phyloP scores from a whole-genome alignment of 2,797 vertebrate genomes.

The Melanotaenia pygmaea region DNA sequence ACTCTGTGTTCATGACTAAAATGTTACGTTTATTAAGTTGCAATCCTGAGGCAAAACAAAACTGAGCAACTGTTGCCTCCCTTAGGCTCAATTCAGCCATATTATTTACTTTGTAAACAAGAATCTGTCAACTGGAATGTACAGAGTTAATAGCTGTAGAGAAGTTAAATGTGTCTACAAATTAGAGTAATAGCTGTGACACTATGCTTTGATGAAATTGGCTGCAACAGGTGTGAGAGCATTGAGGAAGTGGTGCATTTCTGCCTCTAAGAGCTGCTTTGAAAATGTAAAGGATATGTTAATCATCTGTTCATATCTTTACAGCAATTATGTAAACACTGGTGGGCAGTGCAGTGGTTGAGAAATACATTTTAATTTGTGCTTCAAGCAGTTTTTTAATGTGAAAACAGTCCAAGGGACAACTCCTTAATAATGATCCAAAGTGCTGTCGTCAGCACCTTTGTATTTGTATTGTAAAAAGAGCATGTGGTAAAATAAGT shows the following conservation, averaged over 20 bases:
- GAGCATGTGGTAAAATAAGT: not conserved
- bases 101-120: slow-evolving; percentile 36
- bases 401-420: not conserved
- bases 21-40: slow-evolving; percentile 38
- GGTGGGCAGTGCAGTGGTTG: not conserved
- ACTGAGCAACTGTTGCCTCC: slow-evolving; percentile 15
- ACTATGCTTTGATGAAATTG: not conserved
- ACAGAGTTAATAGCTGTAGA: not conserved
- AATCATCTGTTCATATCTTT: not conserved
- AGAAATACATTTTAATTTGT: not conserved
- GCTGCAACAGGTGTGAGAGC: not conserved
- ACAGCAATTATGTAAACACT: not conserved
- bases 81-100: slow-evolving; percentile 1
- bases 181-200: not conserved
- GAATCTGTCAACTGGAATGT: slow-evolving; percentile 22
- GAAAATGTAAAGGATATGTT: not conserved
- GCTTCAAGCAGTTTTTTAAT: not conserved
- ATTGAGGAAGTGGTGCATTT: slow-evolving; percentile 1
- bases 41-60: slow-evolving; percentile 39
- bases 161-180: slow-evolving; percentile 1
- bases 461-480: not conserved
- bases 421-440: not conserved
- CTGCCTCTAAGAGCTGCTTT: not conserved
- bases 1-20: slow-evolving; percentile 25
- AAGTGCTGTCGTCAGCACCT: not conserved